These are phyloP conservation scores for Leptinotarsa haldemani DNA, from an alignment of 2,888 invertebrate genomes.

Conservation along the genomic window DNA sequence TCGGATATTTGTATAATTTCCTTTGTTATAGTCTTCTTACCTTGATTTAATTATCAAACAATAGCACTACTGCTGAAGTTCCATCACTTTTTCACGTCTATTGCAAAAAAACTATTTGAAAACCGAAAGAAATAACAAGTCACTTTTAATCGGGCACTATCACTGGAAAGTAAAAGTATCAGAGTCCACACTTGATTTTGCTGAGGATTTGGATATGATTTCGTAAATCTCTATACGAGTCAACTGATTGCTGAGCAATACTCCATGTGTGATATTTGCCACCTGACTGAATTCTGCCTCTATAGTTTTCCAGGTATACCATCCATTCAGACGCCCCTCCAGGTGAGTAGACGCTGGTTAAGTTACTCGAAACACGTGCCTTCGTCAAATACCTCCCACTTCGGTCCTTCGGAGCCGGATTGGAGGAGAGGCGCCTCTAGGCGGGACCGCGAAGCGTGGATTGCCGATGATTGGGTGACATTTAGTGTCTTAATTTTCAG, in stretches of 20 bases:
- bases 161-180: slow-evolving; percentile 16
- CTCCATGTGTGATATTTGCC: slow-evolving; percentile 49
- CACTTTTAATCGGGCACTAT: slow-evolving; percentile 9
- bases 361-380: slow-evolving; percentile 55
- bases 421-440: slow-evolving; percentile 37
- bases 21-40: neutral
- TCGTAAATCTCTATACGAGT: slow-evolving; percentile 25
- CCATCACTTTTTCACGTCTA: slow-evolving; percentile 4
- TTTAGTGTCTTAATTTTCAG: slow-evolving; percentile 46
- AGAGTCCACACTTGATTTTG: slow-evolving; percentile 20
- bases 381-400: slow-evolving; percentile 32
- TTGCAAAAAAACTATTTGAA: neutral
- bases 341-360: slow-evolving; percentile 39
- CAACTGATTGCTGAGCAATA: slow-evolving; percentile 36
- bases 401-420: slow-evolving; percentile 29
- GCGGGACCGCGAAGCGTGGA: slow-evolving; percentile 39
- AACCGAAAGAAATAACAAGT: slow-evolving; percentile 12
- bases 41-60: neutral
- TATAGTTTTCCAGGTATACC: slow-evolving; percentile 57
- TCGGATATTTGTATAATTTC: neutral
- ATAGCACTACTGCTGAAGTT: neutral
- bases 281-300: slow-evolving; percentile 58
- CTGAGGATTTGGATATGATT: slow-evolving; percentile 20
- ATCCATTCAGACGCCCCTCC: slow-evolving; percentile 51
- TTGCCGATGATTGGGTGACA: slow-evolving; percentile 46